Base-by-base conservation (phyloP, 2,888 invertebrate species). In the Ceraclea dissimilis region DNA sequence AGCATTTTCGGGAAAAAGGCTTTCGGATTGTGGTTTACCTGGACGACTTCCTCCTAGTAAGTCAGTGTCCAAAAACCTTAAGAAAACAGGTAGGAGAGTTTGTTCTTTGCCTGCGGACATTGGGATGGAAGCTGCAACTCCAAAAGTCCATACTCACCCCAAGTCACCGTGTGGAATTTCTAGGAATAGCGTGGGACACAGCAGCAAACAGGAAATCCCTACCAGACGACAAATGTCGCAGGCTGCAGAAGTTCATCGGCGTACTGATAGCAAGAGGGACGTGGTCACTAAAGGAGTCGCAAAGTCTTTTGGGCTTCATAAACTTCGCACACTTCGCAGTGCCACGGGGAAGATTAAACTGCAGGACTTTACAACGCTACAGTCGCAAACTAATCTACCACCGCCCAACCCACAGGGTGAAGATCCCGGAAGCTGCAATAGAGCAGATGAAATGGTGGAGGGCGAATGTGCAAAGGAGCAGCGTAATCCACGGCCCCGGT, bases 341-440 rank as follows among this genome's bases (percentile, higher is more conserved):
- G 11, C 31, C 63, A 5, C 49, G 60, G 17, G 64, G 65, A 2
- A 46, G 65, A 13, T 52, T 66, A 8, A 56, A 64, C 48, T 57
- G 61, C 49, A 43, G 43, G 10, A 43, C 10, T 10, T 17, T 43
- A 4, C 43, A 43, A 43, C 2, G 11, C 16, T 43, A 19, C 18
- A 17, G 8, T 11, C 62, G 64, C 6, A 46, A 54, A 1, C 49
- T 18, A 2, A 57, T 34, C 13, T 11, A 1, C 43, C 20, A 47
- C 20, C 47, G 50, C n/a, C 8, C 56, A 21, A 54, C 57, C 1
- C 18, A 16, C 8, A 1, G 33, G 1, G 58, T 49, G 1, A 10
- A 34, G 20, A 17, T 8, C 11, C 59, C 64, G 10, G n/a, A 48
- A 2, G 21, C 2, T 5, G 48, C 19, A 18, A 11, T 31, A 8